phyloP scores from a whole-genome alignment of 2,888 invertebrate species.

The Amiota mariae region DNA sequence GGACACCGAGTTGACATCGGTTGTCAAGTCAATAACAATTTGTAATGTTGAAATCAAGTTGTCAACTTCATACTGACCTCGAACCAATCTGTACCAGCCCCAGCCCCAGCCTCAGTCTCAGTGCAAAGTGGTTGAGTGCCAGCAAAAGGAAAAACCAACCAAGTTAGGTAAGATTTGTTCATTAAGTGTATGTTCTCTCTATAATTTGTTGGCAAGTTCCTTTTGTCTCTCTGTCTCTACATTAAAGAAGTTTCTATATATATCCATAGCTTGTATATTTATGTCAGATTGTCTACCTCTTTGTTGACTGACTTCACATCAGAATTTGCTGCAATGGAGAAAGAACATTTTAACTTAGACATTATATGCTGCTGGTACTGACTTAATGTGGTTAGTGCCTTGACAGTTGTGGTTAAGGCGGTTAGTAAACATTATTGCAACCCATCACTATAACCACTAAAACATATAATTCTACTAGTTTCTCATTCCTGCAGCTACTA shows the following conservation, averaged over 20 bases:
- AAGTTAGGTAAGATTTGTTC: conserved; percentile 17
- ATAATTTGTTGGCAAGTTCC: too few species aligned
- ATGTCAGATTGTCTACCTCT: too few species aligned
- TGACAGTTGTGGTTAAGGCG: conserved; percentile 19
- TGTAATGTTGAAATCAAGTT: conserved; percentile 40
- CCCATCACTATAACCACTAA: too few species aligned
- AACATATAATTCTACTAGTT: neutral
- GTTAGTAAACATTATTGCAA: neutral
- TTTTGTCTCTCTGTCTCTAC: too few species aligned
- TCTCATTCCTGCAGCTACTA: neutral
- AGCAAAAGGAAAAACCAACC: neutral
- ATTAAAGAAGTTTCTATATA: neutral
- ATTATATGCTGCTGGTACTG: neutral
- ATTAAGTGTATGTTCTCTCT: conserved; percentile 13
- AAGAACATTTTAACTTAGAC: neutral
- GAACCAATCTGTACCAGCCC: too few species aligned
- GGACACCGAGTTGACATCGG: conserved; percentile 22
- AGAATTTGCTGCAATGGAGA: neutral
- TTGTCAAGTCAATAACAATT: conserved; percentile 50
- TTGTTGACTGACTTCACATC: too few species aligned
- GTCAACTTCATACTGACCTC: neutral
- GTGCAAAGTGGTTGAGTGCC: too few species aligned
- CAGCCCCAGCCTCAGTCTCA: too few species aligned
- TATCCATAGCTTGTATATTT: neutral
- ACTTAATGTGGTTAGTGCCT: neutral